Percentiles rank a stretch among this genome's conserved stretches.
Conservation (phyloP, 2,113 vertebrate genomes). For the Silurus glanis region DNA sequence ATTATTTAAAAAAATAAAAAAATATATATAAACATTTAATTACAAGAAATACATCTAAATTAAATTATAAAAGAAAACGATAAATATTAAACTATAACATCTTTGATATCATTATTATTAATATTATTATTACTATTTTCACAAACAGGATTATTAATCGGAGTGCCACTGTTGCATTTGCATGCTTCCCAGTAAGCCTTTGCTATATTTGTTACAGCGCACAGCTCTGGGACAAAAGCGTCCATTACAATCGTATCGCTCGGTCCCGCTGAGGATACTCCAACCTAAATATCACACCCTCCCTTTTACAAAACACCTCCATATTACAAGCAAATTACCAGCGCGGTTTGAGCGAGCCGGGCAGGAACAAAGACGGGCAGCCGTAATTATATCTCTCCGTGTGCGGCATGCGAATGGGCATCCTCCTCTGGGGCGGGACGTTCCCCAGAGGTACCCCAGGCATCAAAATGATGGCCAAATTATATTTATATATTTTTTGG, state of each 20-base stretch:
- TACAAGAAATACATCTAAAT: no score
- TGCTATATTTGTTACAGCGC: conserved; percentile 31
- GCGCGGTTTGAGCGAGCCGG: conserved; percentile 69
- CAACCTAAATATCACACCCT: conserved; percentile 57
- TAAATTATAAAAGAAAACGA: no score
- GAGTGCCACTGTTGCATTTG: not conserved
- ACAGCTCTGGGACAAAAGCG: conserved; percentile 41
- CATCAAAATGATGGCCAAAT: conserved; percentile 80
- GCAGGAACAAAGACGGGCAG: conserved; percentile 77
- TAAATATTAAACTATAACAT: no score
- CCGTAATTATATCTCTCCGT: conserved; percentile 78
- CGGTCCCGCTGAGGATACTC: conserved; percentile 68
- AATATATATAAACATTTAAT: no score
- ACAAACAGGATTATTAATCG: not conserved
- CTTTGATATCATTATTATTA: conserved; percentile 17
- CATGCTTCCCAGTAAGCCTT: conserved; percentile 1
- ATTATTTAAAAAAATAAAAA: no score
- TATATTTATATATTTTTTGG: conserved; percentile 69
- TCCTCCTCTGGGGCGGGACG: conserved; percentile 68
- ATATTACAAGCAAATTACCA: conserved; percentile 77
- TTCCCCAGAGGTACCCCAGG: conserved; percentile 70
- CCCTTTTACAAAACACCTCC: conserved; percentile 71
- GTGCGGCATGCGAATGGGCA: conserved; percentile 77
- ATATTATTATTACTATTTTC: conserved; percentile 24
- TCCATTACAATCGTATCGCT: conserved; percentile 55